Conservation (phyloP, 2,888 invertebrate genomes). For the Lordiphosa andalusiaca region DNA sequence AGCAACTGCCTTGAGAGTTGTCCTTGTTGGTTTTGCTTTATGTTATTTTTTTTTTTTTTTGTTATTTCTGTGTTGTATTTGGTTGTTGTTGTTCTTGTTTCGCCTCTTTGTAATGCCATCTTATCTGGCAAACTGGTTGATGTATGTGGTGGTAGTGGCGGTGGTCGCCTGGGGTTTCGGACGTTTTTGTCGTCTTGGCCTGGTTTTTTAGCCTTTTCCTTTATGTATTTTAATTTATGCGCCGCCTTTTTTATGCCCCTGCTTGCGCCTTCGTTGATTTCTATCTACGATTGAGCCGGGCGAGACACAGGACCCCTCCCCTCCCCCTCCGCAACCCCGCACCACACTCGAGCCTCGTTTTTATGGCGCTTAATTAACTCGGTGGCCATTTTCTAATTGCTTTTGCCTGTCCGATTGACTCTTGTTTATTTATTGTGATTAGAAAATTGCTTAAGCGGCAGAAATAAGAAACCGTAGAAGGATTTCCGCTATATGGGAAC, state of each 20-base stretch:
- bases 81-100: too few relatives aligned
- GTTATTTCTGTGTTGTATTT: too few relatives aligned
- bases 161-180: conserved; percentile 26
- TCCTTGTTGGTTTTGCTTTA: conserved; percentile 15
- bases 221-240: conserved; percentile 74
- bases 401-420: conserved; percentile 57
- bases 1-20: conserved; percentile 34
- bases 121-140: conserved; percentile 52
- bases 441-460: conserved; percentile 27
- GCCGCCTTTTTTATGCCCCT: conserved; percentile 43
- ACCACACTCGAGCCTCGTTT: conserved; percentile 49
- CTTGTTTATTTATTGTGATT: conserved; percentile 46
- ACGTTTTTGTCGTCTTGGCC: conserved; percentile 31
- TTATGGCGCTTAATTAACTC: conserved; percentile 73
- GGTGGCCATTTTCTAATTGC: conserved; percentile 68
- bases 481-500: conserved; percentile 24
- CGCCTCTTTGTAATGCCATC: conserved; percentile 58
- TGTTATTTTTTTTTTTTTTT: conserved; percentile 36
- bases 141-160: conserved; percentile 45
- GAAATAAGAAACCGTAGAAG: neutral
- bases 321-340: too few relatives aligned
- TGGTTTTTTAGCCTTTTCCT: conserved; percentile 68
- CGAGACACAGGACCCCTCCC: conserved; percentile 11
- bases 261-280: conserved; percentile 52
- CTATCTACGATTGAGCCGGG: conserved; percentile 67